Evolutionary conservation across 2,797 vertebrate species (phyloP).

Genomic region (Rachycentron canadum): DNA sequence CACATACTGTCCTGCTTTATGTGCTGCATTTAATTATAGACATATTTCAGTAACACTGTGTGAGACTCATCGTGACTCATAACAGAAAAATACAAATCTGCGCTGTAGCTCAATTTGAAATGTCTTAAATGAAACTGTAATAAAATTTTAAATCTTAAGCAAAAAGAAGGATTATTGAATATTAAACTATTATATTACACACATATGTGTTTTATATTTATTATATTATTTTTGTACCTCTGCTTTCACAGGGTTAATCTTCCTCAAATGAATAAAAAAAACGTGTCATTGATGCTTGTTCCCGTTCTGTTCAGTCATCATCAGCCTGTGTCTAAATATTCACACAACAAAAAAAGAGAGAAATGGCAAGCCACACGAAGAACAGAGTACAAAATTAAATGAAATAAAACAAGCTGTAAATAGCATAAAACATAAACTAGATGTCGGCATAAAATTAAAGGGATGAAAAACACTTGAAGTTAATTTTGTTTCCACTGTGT

Average conservation of each 20-base stretch:
- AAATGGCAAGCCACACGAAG: not conserved
- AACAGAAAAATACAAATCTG: not conserved
- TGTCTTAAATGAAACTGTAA: not conserved
- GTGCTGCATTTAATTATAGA: conserved; percentile 19
- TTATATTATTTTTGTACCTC: not conserved
- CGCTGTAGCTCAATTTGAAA: conserved; percentile 8
- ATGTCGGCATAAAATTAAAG: not conserved
- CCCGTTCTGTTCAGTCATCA: not conserved
- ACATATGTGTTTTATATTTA: conserved; percentile 8
- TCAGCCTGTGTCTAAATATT: not conserved
- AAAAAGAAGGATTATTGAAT: conserved; percentile 2
- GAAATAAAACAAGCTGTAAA: not conserved
- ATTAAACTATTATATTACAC: conserved; percentile 7
- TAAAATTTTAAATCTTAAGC: conserved; percentile 18
- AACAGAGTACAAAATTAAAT: not conserved
- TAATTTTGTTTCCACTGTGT: not conserved
- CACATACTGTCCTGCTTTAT: conserved; percentile 14
- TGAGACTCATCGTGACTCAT: conserved; percentile 8
- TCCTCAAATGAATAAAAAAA: conserved; percentile 1
- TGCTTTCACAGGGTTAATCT: conserved; percentile 3
- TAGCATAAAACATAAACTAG: not conserved
- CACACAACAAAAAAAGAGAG: not conserved
- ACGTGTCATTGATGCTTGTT: not conserved
- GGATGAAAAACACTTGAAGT: not conserved
- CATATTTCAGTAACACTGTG: conserved; percentile 4